A percentile compares a stretch with the other conserved stretches of the same genome.
Evolutionary conservation across 2,113 vertebrate species (phyloP).

Genomic region (Sinocyclocheilus anshuiensis): DNA sequence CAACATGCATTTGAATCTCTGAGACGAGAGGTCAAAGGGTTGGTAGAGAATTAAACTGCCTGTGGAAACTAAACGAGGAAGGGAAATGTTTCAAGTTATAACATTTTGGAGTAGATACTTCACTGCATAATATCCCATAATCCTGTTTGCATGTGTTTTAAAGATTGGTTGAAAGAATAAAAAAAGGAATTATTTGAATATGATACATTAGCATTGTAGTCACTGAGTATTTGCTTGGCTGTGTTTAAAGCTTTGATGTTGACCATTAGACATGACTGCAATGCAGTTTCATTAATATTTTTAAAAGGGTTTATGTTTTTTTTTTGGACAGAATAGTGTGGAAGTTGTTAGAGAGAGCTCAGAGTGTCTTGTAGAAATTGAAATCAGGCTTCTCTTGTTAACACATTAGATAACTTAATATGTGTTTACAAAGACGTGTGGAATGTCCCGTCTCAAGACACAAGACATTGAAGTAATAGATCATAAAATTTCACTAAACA

Average conservation of each 20-base stretch:
- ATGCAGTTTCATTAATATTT: not conserved
- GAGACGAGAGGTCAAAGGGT: constrained; percentile 7
- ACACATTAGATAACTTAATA: constrained; percentile 18
- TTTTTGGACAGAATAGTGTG: not conserved
- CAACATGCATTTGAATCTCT: not conserved
- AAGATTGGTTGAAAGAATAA: not conserved
- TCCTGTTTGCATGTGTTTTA: not conserved
- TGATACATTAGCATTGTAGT: not conserved
- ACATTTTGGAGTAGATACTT: not conserved
- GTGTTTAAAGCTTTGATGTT: not conserved
- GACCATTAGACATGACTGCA: not conserved
- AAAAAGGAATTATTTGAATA: not conserved
- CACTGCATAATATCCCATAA: not conserved
- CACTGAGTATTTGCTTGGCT: not conserved
- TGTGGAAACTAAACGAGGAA: not conserved
- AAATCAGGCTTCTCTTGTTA: constrained; percentile 53
- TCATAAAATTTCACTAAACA: not conserved
- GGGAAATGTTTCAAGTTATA: not conserved
- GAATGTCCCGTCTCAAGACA: constrained; percentile 19
- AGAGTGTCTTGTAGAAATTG: constrained; percentile 41
- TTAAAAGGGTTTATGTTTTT: not conserved
- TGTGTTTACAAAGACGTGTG: constrained; percentile 28
- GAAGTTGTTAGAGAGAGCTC: constrained; percentile 25
- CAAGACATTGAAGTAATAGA: not conserved
- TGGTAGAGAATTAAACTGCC: constrained; percentile 4